Conservation (phyloP, 1,140 invertebrate genomes). For the Papilio polytes region DNA sequence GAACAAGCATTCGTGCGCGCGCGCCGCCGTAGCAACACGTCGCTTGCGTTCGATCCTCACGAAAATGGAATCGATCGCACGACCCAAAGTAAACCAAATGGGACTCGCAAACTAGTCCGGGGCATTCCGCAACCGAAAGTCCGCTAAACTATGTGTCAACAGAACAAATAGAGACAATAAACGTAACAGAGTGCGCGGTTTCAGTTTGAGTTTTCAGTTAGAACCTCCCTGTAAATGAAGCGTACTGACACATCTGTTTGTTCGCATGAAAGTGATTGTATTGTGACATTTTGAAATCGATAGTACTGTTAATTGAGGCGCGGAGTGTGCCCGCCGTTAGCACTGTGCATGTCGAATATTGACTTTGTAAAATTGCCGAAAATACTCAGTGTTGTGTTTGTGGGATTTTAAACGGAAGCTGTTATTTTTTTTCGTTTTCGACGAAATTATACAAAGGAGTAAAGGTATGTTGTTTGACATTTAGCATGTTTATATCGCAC, state of each 20-base stretch:
- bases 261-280: constrained; percentile 69
- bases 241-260: constrained; percentile 52
- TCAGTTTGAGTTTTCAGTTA: constrained; percentile 73
- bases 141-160: constrained; percentile 48
- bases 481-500: constrained; percentile 17
- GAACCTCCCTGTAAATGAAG: constrained; percentile 54
- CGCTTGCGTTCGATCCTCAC: constrained; percentile 47
- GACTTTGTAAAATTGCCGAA: constrained; percentile 48
- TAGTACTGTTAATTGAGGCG: constrained; percentile 56
- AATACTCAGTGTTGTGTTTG: constrained; percentile 70
- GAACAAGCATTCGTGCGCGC: constrained; percentile 77
- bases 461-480: constrained; percentile 62
- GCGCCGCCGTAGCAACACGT: constrained; percentile 70
- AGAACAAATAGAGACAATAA: constrained; percentile 47
- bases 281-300: constrained; percentile 73
- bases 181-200: constrained; percentile 55
- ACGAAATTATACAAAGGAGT: constrained; percentile 64
- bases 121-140: constrained; percentile 33
- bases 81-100: constrained; percentile 40
- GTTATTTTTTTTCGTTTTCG: constrained; percentile 41
- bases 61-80: constrained; percentile 66
- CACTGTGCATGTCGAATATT: constrained; percentile 50
- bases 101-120: constrained; percentile 2
- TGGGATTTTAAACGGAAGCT: constrained; percentile 59
- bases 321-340: constrained; percentile 52